Evolutionary conservation across 2,888 invertebrate genomes (phyloP), one percentile per base, ranked within the genome.

Genomic region (Pristionchus mayeri): DNA sequence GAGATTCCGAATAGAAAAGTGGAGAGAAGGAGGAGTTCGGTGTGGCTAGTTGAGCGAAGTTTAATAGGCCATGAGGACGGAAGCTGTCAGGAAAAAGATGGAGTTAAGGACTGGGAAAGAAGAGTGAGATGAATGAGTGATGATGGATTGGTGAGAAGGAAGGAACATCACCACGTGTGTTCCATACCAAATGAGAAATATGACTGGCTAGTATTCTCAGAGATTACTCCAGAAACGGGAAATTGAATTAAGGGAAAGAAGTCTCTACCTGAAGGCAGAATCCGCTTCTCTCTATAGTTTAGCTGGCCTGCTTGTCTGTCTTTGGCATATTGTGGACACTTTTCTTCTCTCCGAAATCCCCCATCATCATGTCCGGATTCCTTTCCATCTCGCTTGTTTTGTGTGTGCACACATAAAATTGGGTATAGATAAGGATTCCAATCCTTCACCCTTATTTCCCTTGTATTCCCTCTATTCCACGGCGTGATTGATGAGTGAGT

Each of bases 61-160:
- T 75, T 75, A 75, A 75, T 75, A 75, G 75, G 48, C 75, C 63
- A 63, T 63, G 63, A 63, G 63, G 63, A 63, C 34, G 63, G 63
- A 63, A 63, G 63, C 34, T 63, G 63, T 63, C 75, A 40, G 75
- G 75, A 71, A 44, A 48, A 75, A 44, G 48, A 44, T 75, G 75
- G 75, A 75, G 75, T 27, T 24, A 48, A n/a, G 44, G 37, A 44
- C 44, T n/a, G 13, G 24, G 75, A 75, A 75, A 24, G 24, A 44
- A 75, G 67, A 71, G 48, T 24, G 75, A 75, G 40, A 44, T 75
- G 75, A 75, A 75, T n/a, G 44, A 75, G 75, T 44, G 75, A 75
- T 48, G 75, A 48, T 34, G 18, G 75, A 40, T 44, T 75, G 63
- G 4, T 4, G 48, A 75, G 44, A 75, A 21, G 37, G 37, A 37